Evolutionary conservation across 1,140 invertebrate species (phyloP), one percentile per base, ranked within the genome.

Genomic region (Uloborus diversus): DNA sequence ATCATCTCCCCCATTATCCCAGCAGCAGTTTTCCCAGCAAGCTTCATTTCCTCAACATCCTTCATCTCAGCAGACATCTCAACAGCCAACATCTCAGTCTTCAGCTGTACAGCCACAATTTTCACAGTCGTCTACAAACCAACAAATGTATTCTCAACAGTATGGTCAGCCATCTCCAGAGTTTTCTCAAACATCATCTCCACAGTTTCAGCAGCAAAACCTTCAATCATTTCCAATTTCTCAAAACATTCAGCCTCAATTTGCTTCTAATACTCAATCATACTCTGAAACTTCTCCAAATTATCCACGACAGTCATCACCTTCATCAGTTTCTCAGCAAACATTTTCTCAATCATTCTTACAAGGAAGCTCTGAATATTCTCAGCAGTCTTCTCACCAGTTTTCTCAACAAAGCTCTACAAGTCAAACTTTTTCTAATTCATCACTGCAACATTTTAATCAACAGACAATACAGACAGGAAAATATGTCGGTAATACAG

Each of bases 121-220:
- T 42, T 28, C 33, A 23, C 33, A 35, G 5, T 25, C 23, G 20
- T 65, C 62, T 42, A 20, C 65, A n/a, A n/a, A 3, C n/a, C 25
- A 68, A 23, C 65, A 68, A 35, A 20, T 27, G 5, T 76, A 53
- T 53, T 25, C 35, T 32, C 59, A 76, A 30, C 20, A 37, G 42
- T 76, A 33, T 51, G 25, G 28, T 33, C 57, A 76, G 28, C 71
- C 49, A 20, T 33, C 59, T 28, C 23, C 66, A 17, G 71, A 76
- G 5, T 76, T 57, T 37, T 59, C 66, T 33, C 66, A 73, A 4
- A 3, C 37, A 17, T 62, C 51, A 23, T 20, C 37, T 33, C 35
- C 27, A 20, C 71, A 75, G 35, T 75, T 30, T 73, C 57, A 61
- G 25, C 35, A 57, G 20, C 71, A 75, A 51, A 75, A 64, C 53